Percentiles rank a stretch among this genome's conserved stretches.
phyloP scores from a whole-genome alignment of 2,797 vertebrate species.

The Serranus cabrilla region DNA sequence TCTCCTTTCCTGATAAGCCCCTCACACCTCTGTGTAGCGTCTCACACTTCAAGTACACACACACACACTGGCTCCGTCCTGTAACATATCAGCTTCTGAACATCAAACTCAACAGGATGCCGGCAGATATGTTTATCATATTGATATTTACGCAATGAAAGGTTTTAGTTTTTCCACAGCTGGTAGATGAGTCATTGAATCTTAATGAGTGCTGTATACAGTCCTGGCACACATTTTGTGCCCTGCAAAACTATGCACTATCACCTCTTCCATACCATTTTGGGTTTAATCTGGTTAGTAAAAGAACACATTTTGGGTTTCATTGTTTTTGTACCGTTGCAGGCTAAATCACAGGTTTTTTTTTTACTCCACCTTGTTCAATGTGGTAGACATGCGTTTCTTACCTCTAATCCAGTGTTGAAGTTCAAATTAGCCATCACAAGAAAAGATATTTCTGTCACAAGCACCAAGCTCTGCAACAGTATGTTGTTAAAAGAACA shows the following conservation, averaged over 20 bases:
- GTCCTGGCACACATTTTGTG: constrained; percentile 80
- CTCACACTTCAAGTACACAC: constrained; percentile 58
- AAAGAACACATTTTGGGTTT: constrained; percentile 50
- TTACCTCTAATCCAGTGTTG: constrained; percentile 57
- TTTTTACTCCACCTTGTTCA: constrained; percentile 58
- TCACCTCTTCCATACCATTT: constrained; percentile 64
- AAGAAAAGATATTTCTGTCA: constrained; percentile 53
- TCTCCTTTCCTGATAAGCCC: constrained; percentile 41
- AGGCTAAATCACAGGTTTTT: constrained; percentile 52
- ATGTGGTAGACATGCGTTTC: constrained; percentile 55
- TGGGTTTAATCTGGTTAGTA: constrained; percentile 67
- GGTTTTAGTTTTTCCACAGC: constrained; percentile 76
- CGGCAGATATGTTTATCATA: constrained; percentile 88
- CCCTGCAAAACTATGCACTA: constrained; percentile 87
- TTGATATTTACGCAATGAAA: constrained; percentile 85
- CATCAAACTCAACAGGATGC: constrained; percentile 72
- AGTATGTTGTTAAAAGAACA: constrained; percentile 40
- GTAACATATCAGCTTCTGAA: constrained; percentile 83
- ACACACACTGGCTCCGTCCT: constrained; percentile 47
- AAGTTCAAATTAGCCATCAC: constrained; percentile 67
- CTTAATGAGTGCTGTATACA: constrained; percentile 79
- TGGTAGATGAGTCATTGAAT: constrained; percentile 74
- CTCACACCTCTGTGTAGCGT: constrained; percentile 62
- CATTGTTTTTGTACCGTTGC: constrained; percentile 47
- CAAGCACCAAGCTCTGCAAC: constrained; percentile 48